Evolutionary conservation across 2,113 vertebrate genomes (phyloP), one percentile per base, ranked within the genome.

Genomic region (Charadrius vociferus): DNA sequence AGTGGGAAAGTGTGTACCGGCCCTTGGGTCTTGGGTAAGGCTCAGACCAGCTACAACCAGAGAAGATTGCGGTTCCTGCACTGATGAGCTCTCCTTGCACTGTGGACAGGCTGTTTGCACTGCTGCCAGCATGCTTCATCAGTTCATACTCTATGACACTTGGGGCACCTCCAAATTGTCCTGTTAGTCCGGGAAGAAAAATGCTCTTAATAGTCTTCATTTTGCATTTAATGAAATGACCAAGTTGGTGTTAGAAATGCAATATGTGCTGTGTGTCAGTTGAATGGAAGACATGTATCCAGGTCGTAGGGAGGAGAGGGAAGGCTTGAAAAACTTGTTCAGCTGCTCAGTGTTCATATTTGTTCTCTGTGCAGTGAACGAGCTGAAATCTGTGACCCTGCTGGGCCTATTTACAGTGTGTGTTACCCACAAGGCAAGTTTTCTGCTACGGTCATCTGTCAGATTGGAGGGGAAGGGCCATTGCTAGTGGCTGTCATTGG

Each of bases 311-410:
- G 63, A 71, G 37, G 52, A 96, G 66, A 82, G 47, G 39, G 49
- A 83, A 88, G 49, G 80, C 88, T 95, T 89, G 90, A 79, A 87
- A 96, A 91, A 89, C 62, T 78, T 65, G 62, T 92, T 91, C 82
- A 88, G 87, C 93, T 95, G 91, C 81, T 93, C 55, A 2, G 20
- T 52, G 63, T 71, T 94, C 41, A 5, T 77, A 30, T 93, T 87
- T 87, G 77, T 59, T 81, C 34, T 50, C 47, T 85, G 82, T 95
- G 88, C 68, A 72, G 88, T 71, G 95, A 95, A 43, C 0, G 10
- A 77, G 79, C 73, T 90, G 94, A 86, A 80, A 63, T 63, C 72
- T 56, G 36, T 94, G 71, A 36, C 82, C 94, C 94, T 78, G 88
- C 96, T 93, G 88, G 75, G 86, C 68, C 81, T 95, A 81, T 96